phyloP scores from a whole-genome alignment of 2,888 invertebrate genomes.

The Pogonocherus hispidulus region DNA sequence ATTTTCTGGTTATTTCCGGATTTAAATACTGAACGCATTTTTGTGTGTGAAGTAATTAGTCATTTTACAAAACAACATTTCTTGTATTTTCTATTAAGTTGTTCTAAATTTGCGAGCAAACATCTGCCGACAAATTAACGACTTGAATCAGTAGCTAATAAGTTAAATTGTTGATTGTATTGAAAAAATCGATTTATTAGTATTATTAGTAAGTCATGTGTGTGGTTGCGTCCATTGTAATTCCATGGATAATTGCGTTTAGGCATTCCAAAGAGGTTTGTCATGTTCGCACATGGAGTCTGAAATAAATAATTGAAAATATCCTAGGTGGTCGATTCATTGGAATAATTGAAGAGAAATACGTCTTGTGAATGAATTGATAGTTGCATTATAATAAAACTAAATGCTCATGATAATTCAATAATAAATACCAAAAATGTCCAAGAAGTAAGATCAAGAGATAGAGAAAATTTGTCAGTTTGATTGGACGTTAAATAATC shows the following conservation, averaged over 20 bases:
- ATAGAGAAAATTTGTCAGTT: too few species aligned
- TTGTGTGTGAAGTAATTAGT: too few species aligned
- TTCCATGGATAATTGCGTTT: background rate
- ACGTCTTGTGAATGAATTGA: too few species aligned
- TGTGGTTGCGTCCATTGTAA: background rate
- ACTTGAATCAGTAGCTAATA: background rate
- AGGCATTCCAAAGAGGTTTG: background rate
- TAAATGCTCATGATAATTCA: too few species aligned
- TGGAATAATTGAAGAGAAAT: background rate
- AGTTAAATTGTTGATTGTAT: background rate
- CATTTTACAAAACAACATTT: background rate
- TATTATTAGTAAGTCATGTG: background rate
- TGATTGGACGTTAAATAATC: too few species aligned
- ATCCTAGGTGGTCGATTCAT: background rate
- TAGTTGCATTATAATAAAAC: too few species aligned
- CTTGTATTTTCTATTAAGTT: background rate
- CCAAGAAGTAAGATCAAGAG: too few species aligned
- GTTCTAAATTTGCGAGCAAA: slow-evolving; percentile 1
- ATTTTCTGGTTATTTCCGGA: too few species aligned
- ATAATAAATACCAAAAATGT: too few species aligned
- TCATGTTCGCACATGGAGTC: too few species aligned
- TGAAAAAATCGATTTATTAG: background rate
- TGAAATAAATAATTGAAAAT: too few species aligned
- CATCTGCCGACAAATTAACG: background rate
- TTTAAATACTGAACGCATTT: too few species aligned